Conservation (phyloP, 2,797 vertebrate genomes). For the Melanotaenia maccullochi region DNA sequence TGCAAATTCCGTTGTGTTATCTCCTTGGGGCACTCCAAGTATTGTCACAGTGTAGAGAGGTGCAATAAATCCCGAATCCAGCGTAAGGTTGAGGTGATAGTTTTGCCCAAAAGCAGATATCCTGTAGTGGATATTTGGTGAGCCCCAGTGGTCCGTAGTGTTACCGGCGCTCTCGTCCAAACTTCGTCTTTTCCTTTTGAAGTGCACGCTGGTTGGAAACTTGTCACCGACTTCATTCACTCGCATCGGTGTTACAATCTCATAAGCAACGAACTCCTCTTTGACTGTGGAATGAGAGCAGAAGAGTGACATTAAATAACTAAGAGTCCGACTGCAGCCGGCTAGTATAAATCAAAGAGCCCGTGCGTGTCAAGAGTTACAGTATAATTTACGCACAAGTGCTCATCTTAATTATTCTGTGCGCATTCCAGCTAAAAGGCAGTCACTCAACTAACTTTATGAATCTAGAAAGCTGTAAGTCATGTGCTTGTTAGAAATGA, state of each 20-base stretch:
- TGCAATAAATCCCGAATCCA: constrained; percentile 95
- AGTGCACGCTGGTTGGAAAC: constrained; percentile 91
- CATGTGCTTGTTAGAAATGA: constrained; percentile 58
- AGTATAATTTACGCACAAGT: not conserved
- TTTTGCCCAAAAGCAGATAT: constrained; percentile 94
- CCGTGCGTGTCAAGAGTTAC: constrained; percentile 1
- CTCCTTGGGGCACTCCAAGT: constrained; percentile 84
- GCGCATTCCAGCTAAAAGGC: constrained; percentile 16
- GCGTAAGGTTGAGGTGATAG: constrained; percentile 94
- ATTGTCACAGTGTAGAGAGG: constrained; percentile 94
- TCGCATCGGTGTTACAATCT: constrained; percentile 92
- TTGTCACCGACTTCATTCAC: constrained; percentile 92
- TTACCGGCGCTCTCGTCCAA: constrained; percentile 74
- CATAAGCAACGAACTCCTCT: constrained; percentile 87
- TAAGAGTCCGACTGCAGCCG: not conserved
- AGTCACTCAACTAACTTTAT: constrained; percentile 40
- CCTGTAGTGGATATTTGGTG: constrained; percentile 89
- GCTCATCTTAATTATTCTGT: not conserved
- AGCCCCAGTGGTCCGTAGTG: constrained; percentile 84
- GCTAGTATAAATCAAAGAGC: constrained; percentile 13
- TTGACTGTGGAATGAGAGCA: constrained; percentile 77
- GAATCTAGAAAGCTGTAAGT: constrained; percentile 52
- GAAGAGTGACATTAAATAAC: constrained; percentile 9
- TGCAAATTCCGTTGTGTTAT: constrained; percentile 84
- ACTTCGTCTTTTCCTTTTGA: constrained; percentile 93